These are phyloP conservation scores for Patella pellucida DNA, from an alignment of 2,888 invertebrate genomes.

Conservation along the genomic window DNA sequence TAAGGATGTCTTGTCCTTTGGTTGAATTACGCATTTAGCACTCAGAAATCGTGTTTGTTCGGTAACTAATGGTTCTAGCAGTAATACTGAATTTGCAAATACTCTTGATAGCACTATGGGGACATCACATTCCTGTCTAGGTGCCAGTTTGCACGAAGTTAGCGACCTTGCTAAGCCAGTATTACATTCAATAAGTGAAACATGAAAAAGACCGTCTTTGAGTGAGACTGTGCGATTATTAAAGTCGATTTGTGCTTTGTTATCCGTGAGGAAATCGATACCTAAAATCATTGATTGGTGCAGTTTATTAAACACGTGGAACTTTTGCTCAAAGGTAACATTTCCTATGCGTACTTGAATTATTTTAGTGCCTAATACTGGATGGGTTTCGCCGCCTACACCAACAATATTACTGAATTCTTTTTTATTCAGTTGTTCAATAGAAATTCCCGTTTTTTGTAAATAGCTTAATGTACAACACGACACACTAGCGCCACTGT, in stretches of 20 bases:
- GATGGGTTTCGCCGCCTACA: slow-evolving; percentile 16
- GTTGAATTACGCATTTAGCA: background rate
- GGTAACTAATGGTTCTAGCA: background rate
- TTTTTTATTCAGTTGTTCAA: no score
- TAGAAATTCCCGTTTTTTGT: no score
- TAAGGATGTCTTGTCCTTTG: background rate
- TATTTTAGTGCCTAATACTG: slow-evolving; percentile 16
- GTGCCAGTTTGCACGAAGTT: no score
- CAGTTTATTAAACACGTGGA: slow-evolving; percentile 13
- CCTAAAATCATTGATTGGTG: slow-evolving; percentile 23
- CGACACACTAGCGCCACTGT: no score
- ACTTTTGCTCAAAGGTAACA: slow-evolving; percentile 9
- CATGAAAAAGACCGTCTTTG: no score
- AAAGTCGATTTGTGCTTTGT: slow-evolving; percentile 30
- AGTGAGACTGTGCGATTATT: slow-evolving; percentile 17
- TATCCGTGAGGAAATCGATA: slow-evolving; percentile 34
- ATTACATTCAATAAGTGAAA: no score
- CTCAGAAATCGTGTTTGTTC: background rate
- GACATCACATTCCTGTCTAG: no score
- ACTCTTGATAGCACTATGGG: no score
- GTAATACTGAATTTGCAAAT: no score
- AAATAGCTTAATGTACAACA: no score
- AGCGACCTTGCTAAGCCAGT: no score
- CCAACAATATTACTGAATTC: background rate
- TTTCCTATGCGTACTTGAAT: slow-evolving; percentile 6